phyloP scores from a whole-genome alignment of 2,888 invertebrate species.

The Leptopilina syphax region DNA sequence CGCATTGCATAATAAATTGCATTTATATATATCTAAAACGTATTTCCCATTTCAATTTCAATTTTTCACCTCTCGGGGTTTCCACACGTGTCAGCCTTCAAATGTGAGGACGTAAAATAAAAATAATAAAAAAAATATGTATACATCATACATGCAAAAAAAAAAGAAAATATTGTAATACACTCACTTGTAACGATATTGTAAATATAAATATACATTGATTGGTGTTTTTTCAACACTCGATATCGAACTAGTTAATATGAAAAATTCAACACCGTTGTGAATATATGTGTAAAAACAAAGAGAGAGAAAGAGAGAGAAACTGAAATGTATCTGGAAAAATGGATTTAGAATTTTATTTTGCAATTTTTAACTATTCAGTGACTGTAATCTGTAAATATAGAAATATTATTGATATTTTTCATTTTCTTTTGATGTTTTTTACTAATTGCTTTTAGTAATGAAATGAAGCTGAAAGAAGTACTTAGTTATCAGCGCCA shows the following conservation, averaged over 20 bases:
- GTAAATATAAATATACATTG: too few species aligned
- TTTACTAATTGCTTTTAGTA: too few species aligned
- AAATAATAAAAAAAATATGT: not conserved
- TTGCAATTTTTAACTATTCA: too few species aligned
- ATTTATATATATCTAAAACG: not conserved
- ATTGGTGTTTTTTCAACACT: not conserved
- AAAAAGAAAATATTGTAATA: not conserved
- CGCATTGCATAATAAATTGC: not conserved
- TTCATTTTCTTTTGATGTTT: too few species aligned
- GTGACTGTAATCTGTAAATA: too few species aligned
- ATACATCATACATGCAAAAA: too few species aligned
- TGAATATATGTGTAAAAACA: not conserved
- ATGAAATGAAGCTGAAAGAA: too few species aligned
- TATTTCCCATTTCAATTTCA: not conserved
- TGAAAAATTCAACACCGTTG: not conserved
- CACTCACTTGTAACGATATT: not conserved
- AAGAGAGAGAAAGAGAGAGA: too few species aligned
- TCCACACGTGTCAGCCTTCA: slow-evolving; percentile 15
- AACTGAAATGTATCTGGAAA: not conserved
- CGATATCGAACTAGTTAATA: not conserved
- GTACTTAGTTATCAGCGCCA: too few species aligned
- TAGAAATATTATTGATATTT: too few species aligned
- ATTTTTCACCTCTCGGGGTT: not conserved
- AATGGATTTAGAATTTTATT: not conserved
- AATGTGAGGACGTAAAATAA: not conserved